Base-by-base conservation (phyloP, 1,140 invertebrate species). In the Drosophila kurseongensis region DNA sequence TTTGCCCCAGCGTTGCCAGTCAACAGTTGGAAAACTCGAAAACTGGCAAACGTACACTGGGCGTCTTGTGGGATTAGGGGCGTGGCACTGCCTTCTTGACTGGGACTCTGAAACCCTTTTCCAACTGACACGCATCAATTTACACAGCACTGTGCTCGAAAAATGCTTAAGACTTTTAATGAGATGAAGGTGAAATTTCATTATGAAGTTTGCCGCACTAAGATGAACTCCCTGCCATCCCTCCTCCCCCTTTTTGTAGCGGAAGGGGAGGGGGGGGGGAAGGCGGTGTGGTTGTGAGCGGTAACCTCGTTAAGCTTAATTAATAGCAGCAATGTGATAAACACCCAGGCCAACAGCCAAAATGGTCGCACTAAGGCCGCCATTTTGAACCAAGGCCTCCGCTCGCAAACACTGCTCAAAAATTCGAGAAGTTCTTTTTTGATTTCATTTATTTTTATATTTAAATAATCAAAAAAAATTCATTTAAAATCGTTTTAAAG, bases 261-360 rank as follows among this genome's bases (percentile, higher is more conserved):
- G n/a, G 42, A 23, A 4, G 76, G 73, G 62, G 80, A 32, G 29
- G 76, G 76, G 62, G 80, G 3, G 2, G 3, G n/a, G n/a, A n/a
- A n/a, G 23, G 23, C 23, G 23, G 77, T 90, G 80, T 83, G 85
- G 83, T 88, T 89, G 84, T 78, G 78, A 80, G 66, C 78, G 85
- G 91, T 91, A 91, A 91, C 91, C 83, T 91, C 91, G 91, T 91
- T 91, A 91, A 91, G 91, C 90, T 91, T 91, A 91, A 91, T 91
- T 91, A 91, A 91, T 91, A 91, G 90, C 90, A 91, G 78, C 90
- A 86, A 91, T 90, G 90, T 91, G 90, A 91, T 91, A 91, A 91
- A 91, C 90, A 90, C 90, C 90, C 75, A 75, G 48, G 73, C 60
- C 54, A 44, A 54, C 61, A 40, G 73, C 69, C 66, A 78, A 86